Evolutionary conservation across 1,140 invertebrate genomes (phyloP).

Genomic region (Zaprionus nigranus): DNA sequence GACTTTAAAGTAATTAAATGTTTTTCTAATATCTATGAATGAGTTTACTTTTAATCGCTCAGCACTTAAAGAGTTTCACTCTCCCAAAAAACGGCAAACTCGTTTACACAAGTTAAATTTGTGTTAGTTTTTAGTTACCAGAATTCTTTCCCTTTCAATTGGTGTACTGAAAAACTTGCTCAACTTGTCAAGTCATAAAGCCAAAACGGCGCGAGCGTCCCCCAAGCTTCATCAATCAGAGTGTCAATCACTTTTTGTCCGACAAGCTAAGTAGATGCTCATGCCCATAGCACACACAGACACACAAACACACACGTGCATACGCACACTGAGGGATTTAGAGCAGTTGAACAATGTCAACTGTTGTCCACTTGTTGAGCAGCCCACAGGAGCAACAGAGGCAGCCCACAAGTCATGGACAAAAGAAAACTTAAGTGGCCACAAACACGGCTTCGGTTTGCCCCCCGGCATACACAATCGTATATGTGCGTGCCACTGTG

Average conservation of each 20-base stretch:
- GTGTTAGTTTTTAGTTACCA: background rate
- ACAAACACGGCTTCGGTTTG: constrained; percentile 38
- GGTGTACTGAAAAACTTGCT: constrained; percentile 30
- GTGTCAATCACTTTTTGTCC: constrained; percentile 74
- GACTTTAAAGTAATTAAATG: background rate
- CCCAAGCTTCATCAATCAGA: constrained; percentile 76
- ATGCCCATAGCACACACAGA: constrained; percentile 23
- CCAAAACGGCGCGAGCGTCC: constrained; percentile 45
- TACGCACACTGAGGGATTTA: constrained; percentile 30
- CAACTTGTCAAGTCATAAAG: constrained; percentile 68
- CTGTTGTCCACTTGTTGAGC: constrained; percentile 78
- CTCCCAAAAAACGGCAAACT: too few relatives aligned
- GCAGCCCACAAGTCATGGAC: constrained; percentile 66
- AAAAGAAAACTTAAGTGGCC: constrained; percentile 81
- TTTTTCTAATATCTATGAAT: background rate
- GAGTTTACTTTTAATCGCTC: too few relatives aligned
- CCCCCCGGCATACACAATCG: background rate
- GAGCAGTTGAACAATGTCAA: constrained; percentile 70
- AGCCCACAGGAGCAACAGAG: constrained; percentile 40
- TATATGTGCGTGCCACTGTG: background rate
- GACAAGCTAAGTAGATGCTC: constrained; percentile 65
- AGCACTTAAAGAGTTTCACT: too few relatives aligned
- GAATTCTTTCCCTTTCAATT: background rate
- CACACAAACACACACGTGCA: constrained; percentile 2
- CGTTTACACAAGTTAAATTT: too few relatives aligned